Base-by-base conservation (phyloP, 2,113 vertebrate species). In the Pampusana beccarii region DNA sequence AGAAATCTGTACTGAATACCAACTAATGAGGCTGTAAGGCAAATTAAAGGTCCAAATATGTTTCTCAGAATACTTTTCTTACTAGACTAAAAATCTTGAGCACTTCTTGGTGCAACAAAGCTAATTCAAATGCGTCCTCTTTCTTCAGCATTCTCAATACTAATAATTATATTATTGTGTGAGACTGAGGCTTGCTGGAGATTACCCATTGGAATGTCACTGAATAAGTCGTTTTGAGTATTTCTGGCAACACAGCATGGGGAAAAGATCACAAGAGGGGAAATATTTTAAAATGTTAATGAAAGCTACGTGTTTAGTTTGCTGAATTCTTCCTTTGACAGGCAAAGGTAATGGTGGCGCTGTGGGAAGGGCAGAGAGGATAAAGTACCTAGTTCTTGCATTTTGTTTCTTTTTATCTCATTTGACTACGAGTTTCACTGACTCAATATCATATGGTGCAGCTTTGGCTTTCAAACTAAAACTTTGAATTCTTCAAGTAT, bases 231-330 rank as follows among this genome's bases (percentile, higher is more conserved):
- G 84, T 86, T 89, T 84, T 81, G 34, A 81, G 17, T 53, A 72
- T 75, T 86, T 94, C 58, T 75, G 86, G 70, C 40, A 81, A 81
- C 25, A 65, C 44, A 87, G 36, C 28, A 73, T n/a, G 50, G 29
- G n/a, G 25, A 78, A 81, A 92, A 81, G 50, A 79, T 67, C 51
- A 81, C 84, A 69, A 31, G 54, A 48, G 28, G 44, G 50, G 92
- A 96, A 84, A 78, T 75, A 86, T 61, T 84, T 92, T 1, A 61
- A 95, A 86, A 90, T 51, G 48, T 75, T 90, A 80, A 90, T 83
- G 61, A 81, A 56, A 88, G 28, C 16, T 80, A 6, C 60, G 38
- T 71, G 21, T 72, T 92, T 72, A 36, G 16, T 61, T 88, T 88
- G 29, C 26, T 67, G 71, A 67, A 86, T 88, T 88, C 34, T 26